Conservation (phyloP, 2,888 invertebrate genomes). For the Dioctria rufipes region DNA sequence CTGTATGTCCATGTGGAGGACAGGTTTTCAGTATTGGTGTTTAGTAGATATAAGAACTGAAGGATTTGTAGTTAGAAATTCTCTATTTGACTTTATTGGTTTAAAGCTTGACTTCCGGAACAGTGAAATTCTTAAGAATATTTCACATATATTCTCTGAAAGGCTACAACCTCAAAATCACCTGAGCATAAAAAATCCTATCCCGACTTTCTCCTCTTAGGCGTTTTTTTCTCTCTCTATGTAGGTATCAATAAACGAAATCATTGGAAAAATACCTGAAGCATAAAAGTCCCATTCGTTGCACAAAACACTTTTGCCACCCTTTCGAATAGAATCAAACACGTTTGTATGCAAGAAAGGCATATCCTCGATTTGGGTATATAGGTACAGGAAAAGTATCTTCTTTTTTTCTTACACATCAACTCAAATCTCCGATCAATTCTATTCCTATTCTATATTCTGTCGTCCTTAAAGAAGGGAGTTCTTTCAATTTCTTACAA, state of each 20-base stretch:
- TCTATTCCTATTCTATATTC: slow-evolving; percentile 42
- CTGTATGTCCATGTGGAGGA: neutral
- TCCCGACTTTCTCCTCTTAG: neutral
- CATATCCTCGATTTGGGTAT: slow-evolving; percentile 27
- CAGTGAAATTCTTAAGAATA: neutral
- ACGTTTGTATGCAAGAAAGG: slow-evolving; percentile 26
- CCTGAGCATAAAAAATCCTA: slow-evolving; percentile 8
- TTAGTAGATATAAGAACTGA: too few species aligned
- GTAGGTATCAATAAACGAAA: slow-evolving; percentile 50
- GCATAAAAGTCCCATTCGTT: slow-evolving; percentile 55
- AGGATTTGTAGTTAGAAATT: too few species aligned
- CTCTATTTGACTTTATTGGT: neutral
- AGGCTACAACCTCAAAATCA: slow-evolving; percentile 26
- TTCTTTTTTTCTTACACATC: slow-evolving; percentile 12
- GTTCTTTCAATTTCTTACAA: slow-evolving; percentile 50
- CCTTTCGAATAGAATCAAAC: slow-evolving; percentile 27
- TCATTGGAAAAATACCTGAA: slow-evolving; percentile 54
- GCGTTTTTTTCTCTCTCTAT: slow-evolving; percentile 7
- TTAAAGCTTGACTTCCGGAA: neutral
- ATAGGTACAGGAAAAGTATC: slow-evolving; percentile 26
- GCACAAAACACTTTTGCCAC: slow-evolving; percentile 47
- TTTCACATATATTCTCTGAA: slow-evolving; percentile 4
- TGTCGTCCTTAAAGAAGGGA: slow-evolving; percentile 29
- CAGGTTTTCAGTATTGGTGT: neutral
- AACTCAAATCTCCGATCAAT: slow-evolving; percentile 55